These are phyloP conservation scores for Desmophyllum pertusum DNA, from an alignment of 92 coral and sea anemone species.

Conservation along the genomic window DNA sequence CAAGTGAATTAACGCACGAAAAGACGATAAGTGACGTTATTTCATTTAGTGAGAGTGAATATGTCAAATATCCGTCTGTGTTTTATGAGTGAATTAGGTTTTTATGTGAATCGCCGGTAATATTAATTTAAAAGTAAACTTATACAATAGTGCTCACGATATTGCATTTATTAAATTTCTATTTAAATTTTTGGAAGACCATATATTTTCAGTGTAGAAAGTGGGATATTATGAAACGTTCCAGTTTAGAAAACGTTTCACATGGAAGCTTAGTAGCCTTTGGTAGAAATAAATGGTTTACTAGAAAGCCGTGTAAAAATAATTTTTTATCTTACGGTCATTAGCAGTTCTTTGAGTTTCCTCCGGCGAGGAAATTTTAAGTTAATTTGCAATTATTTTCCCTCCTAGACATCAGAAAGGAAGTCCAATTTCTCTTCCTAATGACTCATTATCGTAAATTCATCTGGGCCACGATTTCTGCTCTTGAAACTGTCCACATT, in stretches of 20 bases:
- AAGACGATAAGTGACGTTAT: slow-evolving; percentile 6
- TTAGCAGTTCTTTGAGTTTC: not conserved
- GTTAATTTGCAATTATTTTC: slow-evolving; percentile 10
- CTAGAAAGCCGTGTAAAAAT: not conserved
- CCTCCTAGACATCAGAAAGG: not conserved
- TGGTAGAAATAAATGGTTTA: not conserved
- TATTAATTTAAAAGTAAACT: slow-evolving; percentile 23
- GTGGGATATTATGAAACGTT: not conserved
- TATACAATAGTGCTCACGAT: not conserved
- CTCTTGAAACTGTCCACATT: slow-evolving; percentile 2
- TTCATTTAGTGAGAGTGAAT: not conserved
- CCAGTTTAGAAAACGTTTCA: not conserved
- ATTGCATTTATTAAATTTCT: slow-evolving; percentile 9
- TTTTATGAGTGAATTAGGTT: slow-evolving; percentile 20
- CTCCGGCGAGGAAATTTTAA: not conserved
- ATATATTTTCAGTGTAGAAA: too few relatives aligned
- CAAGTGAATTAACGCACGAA: not conserved
- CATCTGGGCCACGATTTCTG: not conserved
- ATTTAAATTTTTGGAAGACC: not conserved
- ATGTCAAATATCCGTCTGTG: slow-evolving; percentile 17
- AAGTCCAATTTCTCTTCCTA: slow-evolving; percentile 1
- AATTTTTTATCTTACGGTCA: not conserved
- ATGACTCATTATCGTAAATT: slow-evolving; percentile 8
- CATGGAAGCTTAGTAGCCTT: not conserved
- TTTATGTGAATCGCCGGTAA: slow-evolving; percentile 28